Conservation (phyloP, 2,888 invertebrate species). For the Leucoma salicis region DNA sequence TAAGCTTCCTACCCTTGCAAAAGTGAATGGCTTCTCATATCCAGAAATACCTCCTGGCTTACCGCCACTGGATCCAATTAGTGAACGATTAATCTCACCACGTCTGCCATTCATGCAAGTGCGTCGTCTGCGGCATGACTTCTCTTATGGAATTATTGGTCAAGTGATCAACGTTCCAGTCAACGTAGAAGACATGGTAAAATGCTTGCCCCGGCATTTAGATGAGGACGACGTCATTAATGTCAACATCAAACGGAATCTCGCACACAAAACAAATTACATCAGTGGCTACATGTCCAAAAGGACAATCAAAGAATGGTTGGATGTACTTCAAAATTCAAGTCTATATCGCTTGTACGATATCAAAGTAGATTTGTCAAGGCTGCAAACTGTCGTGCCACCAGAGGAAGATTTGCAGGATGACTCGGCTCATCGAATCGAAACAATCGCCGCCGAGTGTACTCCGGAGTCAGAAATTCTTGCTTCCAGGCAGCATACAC, state of each 20-base stretch:
- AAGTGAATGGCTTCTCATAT: not conserved
- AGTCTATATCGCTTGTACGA: not conserved
- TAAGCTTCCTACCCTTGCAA: not conserved
- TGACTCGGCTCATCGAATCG: no score
- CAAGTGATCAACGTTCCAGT: conserved; percentile 1
- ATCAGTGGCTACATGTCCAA: not conserved
- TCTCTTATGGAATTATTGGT: not conserved
- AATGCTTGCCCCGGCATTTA: not conserved
- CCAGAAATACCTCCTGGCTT: not conserved
- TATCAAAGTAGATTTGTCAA: conserved; percentile 7
- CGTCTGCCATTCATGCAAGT: not conserved
- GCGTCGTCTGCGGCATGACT: not conserved
- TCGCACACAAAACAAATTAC: not conserved
- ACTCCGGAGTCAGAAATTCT: no score
- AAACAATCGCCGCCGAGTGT: no score
- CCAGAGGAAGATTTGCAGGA: no score
- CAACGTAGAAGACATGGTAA: not conserved
- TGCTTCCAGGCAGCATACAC: conserved; percentile 36
- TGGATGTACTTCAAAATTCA: not conserved
- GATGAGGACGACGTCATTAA: conserved; percentile 28
- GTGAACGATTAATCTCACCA: not conserved
- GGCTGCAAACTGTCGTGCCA: no score
- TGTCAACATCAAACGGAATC: not conserved
- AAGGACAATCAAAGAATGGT: not conserved
- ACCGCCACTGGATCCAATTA: not conserved